Conservation (phyloP, 1,140 invertebrate species). For the Pachypeltis micranthus region DNA sequence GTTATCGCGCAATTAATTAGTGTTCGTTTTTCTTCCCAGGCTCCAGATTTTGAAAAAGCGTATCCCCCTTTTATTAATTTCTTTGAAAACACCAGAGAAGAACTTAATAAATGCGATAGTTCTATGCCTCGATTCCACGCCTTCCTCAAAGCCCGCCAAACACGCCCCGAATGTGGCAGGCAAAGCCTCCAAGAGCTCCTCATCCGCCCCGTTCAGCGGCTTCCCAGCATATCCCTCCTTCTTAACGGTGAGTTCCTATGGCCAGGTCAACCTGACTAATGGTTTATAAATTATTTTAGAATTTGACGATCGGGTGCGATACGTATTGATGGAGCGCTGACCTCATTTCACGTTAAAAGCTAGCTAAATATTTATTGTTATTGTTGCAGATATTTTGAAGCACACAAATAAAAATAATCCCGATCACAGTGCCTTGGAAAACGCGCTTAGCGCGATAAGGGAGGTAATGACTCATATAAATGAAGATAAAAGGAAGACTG, state of each 20-base stretch:
- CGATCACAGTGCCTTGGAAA: constrained; percentile 70
- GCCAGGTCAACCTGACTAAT: too few species aligned
- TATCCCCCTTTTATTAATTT: constrained; percentile 97
- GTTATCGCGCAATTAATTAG: too few species aligned
- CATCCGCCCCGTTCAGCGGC: constrained; percentile 89
- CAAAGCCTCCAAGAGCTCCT: constrained; percentile 89
- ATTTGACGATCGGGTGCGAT: not conserved
- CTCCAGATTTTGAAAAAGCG: constrained; percentile 69
- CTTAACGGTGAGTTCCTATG: constrained; percentile 66
- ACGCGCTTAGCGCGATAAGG: constrained; percentile 74
- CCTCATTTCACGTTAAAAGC: not conserved
- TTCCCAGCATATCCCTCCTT: constrained; percentile 88
- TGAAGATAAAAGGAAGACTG: constrained; percentile 91
- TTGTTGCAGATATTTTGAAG: constrained; percentile 74
- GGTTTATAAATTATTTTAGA: too few species aligned
- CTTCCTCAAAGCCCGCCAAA: constrained; percentile 91
- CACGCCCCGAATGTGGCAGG: constrained; percentile 84
- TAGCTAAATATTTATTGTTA: constrained; percentile 18
- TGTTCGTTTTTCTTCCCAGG: too few species aligned
- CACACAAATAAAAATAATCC: constrained; percentile 74
- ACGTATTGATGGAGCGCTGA: not conserved
- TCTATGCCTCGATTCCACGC: constrained; percentile 92
- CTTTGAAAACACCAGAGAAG: constrained; percentile 92
- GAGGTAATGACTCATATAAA: constrained; percentile 94
- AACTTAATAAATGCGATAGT: constrained; percentile 76